Percentiles rank a stretch among this genome's conserved stretches.
These are phyloP conservation scores for Grus americana DNA, from an alignment of 2,113 vertebrate genomes.

Conservation along the genomic window DNA sequence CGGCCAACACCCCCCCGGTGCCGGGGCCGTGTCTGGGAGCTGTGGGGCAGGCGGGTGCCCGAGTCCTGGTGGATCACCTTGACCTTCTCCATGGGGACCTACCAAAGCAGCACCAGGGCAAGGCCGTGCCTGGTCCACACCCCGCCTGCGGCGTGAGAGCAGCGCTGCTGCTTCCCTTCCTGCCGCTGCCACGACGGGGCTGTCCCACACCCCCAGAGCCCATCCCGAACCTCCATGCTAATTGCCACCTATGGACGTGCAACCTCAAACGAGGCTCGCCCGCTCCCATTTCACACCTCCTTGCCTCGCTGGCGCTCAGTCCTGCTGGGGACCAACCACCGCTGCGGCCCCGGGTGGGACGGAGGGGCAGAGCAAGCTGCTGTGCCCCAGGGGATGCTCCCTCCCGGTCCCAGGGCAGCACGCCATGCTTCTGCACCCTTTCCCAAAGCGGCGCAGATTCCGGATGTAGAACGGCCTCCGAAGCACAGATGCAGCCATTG, in stretches of 20 bases:
- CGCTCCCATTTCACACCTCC: not conserved
- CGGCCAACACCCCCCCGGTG: accelerated
- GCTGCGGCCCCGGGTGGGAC: accelerated
- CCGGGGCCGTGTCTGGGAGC: accelerated
- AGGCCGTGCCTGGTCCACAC: not conserved
- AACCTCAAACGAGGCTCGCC: not conserved
- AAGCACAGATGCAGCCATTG: not conserved
- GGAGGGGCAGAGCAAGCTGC: not conserved
- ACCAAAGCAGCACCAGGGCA: not conserved
- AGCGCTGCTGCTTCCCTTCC: not conserved
- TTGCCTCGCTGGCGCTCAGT: accelerated
- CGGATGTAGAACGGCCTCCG: not conserved
- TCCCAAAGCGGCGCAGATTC: accelerated
- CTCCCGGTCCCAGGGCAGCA: not conserved
- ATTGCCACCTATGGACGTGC: not conserved
- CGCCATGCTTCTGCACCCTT: accelerated
- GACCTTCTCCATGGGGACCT: not conserved
- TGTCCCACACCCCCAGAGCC: accelerated
- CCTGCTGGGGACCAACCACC: not conserved
- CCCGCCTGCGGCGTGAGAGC: accelerated
- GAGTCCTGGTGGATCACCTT: not conserved
- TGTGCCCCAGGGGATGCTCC: not conserved
- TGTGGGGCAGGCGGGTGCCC: accelerated
- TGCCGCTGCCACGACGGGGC: accelerated
- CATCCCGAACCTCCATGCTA: accelerated